phyloP scores from a whole-genome alignment of 2,113 vertebrate species.

The Mirounga angustirostris region DNA sequence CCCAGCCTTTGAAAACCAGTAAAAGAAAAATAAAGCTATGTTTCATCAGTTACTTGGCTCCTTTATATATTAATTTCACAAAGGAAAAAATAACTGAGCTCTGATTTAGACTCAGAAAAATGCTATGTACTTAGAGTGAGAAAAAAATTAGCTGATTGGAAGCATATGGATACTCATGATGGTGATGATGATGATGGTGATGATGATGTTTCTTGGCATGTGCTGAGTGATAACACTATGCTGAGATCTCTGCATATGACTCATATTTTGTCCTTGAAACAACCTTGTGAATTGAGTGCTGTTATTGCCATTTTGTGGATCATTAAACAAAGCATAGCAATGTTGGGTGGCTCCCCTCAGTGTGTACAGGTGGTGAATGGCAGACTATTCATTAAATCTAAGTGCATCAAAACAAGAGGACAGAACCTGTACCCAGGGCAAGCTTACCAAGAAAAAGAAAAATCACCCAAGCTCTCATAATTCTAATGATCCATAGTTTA shows the following conservation, averaged over 20 bases:
- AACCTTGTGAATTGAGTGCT: background rate
- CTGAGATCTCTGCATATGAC: background rate
- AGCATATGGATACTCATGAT: background rate
- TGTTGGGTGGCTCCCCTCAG: background rate
- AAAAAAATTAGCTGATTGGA: background rate
- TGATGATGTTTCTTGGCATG: background rate
- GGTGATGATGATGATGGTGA: background rate
- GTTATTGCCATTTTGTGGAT: slow-evolving; percentile 56
- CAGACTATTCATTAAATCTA: slow-evolving; percentile 41
- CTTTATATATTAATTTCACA: background rate
- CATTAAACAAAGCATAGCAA: slow-evolving; percentile 55
- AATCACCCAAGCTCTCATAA: background rate
- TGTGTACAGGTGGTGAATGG: slow-evolving; percentile 43
- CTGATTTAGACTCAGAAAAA: background rate
- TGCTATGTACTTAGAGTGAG: background rate
- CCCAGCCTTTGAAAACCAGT: background rate
- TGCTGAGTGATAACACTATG: background rate
- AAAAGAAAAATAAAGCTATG: background rate
- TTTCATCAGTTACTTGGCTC: background rate
- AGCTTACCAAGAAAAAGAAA: background rate
- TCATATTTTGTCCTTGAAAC: slow-evolving; percentile 37
- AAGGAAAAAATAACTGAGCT: background rate
- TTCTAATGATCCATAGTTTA: background rate
- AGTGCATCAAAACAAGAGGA: background rate
- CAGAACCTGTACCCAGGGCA: background rate